A percentile compares a stretch with the other conserved stretches of the same genome.
Evolutionary conservation across 2,888 invertebrate species (phyloP).

Genomic region (Pollenia amentaria): DNA sequence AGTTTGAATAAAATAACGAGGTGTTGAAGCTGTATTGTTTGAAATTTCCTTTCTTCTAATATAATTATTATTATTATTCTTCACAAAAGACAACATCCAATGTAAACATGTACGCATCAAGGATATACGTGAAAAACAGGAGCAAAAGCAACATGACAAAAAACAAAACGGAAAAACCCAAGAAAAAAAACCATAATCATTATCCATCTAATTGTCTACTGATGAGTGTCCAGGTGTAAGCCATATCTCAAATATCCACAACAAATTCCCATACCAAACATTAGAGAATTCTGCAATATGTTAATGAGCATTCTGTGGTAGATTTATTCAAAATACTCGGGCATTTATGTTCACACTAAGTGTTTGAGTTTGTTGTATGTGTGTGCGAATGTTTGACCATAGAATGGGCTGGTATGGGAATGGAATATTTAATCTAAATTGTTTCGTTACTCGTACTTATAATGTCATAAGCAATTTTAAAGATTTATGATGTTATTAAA

Average conservation of each 20-base stretch:
- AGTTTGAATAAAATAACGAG: constrained; percentile 47
- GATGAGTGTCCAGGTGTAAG: constrained; percentile 66
- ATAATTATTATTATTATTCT: constrained; percentile 55
- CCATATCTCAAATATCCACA: constrained; percentile 54
- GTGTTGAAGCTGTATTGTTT: constrained; percentile 67
- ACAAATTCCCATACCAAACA: constrained; percentile 63
- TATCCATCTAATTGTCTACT: constrained; percentile 69
- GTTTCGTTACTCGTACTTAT: constrained; percentile 36
- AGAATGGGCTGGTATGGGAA: background rate
- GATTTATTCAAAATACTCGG: constrained; percentile 37
- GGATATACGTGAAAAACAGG: constrained; percentile 1
- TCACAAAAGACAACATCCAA: constrained; percentile 57
- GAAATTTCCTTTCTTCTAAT: constrained; percentile 33
- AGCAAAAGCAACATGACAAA: constrained; percentile 17
- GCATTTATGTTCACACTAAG: background rate
- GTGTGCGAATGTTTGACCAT: background rate
- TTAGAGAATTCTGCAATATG: constrained; percentile 68
- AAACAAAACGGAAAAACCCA: constrained; percentile 1
- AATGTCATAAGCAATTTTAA: constrained; percentile 64
- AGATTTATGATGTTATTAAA: constrained; percentile 70
- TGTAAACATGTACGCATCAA: constrained; percentile 13
- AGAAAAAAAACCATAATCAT: constrained; percentile 51
- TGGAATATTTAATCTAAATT: constrained; percentile 55
- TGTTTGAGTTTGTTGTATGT: background rate
- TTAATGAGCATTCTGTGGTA: constrained; percentile 62